A percentile compares a stretch with the other conserved stretches of the same genome.
These are phyloP conservation scores for Drosophila acutilabella DNA, from an alignment of 2,888 invertebrate species.

Conservation along the genomic window DNA sequence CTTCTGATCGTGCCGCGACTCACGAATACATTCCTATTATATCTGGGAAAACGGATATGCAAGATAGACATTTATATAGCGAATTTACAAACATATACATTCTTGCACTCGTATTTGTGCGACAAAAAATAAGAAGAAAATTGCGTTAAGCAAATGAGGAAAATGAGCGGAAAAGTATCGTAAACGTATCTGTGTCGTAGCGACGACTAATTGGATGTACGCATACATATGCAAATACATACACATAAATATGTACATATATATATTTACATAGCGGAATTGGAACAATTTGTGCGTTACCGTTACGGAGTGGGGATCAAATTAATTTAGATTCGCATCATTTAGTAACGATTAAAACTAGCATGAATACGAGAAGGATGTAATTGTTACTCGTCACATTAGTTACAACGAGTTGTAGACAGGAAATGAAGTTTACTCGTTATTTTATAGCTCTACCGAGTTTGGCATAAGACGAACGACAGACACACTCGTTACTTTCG, in stretches of 20 bases:
- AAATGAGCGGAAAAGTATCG: conserved; percentile 73
- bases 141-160: conserved; percentile 66
- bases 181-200: conserved; percentile 67
- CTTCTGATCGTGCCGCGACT: conserved; percentile 71
- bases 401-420: not conserved
- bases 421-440: not conserved
- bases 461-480: not conserved
- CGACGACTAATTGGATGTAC: conserved; percentile 64
- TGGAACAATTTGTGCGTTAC: conserved; percentile 19
- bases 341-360: not conserved
- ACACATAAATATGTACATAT: not conserved
- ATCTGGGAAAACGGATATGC: conserved; percentile 72
- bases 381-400: not conserved
- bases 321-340: not conserved
- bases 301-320: conserved; percentile 10
- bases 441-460: not conserved
- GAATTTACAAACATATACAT: conserved; percentile 22
- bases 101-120: not conserved
- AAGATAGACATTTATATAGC: conserved; percentile 53
- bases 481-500: not conserved
- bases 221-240: conserved; percentile 10
- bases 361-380: not conserved
- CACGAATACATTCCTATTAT: conserved; percentile 24
- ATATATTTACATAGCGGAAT: conserved; percentile 26
- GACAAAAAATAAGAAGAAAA: conserved; percentile 40